Evolutionary conservation across 2,797 vertebrate species (phyloP).

Genomic region (Enoplosus armatus): DNA sequence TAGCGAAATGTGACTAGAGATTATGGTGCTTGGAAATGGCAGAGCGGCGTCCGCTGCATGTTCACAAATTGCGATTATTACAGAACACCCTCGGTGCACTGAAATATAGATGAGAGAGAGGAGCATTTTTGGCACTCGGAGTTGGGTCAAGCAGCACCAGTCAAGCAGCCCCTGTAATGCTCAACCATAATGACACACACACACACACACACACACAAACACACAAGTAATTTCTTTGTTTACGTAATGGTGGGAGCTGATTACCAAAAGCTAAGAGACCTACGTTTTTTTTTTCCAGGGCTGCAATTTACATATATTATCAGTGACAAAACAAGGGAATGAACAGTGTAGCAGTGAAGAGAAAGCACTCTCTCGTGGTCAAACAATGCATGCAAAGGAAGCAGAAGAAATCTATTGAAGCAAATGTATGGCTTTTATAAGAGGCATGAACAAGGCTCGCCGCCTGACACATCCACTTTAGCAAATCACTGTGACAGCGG

Average conservation of each 20-base stretch:
- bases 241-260: conserved; percentile 62
- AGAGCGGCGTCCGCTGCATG: conserved; percentile 41
- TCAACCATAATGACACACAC: conserved; percentile 56
- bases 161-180: conserved; percentile 46
- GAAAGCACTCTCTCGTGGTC: conserved; percentile 34
- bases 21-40: conserved; percentile 47
- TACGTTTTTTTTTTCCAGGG: conserved; percentile 52
- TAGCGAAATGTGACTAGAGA: conserved; percentile 46
- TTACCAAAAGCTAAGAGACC: conserved; percentile 63
- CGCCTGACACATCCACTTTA: conserved; percentile 74
- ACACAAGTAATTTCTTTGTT: conserved; percentile 65
- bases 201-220: conserved; percentile 55
- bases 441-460: conserved; percentile 60
- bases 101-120: conserved; percentile 71
- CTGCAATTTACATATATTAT: conserved; percentile 71
- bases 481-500: conserved; percentile 69
- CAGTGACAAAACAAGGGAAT: conserved; percentile 51
- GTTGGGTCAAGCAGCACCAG: conserved; percentile 64
- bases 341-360: conserved; percentile 29
- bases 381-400: conserved; percentile 29
- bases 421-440: conserved; percentile 70
- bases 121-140: conserved; percentile 58
- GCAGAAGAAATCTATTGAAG: conserved; percentile 41
- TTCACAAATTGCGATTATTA: conserved; percentile 76
- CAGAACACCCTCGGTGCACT: conserved; percentile 53